Percentiles rank a stretch among this genome's conserved stretches.
Evolutionary conservation across 2,113 vertebrate genomes (phyloP).

Genomic region (Oreochromis spilurus): DNA sequence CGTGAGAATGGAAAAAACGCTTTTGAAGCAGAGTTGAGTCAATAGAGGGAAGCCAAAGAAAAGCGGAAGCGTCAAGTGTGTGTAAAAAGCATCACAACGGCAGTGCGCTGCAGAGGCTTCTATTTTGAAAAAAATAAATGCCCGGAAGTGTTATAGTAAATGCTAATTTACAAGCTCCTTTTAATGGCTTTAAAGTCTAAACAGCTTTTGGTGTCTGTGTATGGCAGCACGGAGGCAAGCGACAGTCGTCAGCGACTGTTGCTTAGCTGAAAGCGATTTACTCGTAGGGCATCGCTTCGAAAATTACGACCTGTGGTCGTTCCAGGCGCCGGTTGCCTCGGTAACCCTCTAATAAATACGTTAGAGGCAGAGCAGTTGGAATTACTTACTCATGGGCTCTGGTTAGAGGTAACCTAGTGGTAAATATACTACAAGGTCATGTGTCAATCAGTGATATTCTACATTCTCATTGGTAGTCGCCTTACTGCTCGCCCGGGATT

Average conservation of each 20-base stretch:
- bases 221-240: not conserved
- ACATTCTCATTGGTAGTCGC: not conserved
- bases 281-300: not conserved
- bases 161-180: not conserved
- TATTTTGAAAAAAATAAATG: conserved; percentile 3
- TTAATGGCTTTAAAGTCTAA: not conserved
- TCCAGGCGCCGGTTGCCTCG: not conserved
- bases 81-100: not conserved
- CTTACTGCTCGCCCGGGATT: not conserved
- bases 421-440: not conserved
- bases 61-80: conserved; percentile 4
- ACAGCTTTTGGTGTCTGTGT: not conserved
- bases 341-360: not conserved
- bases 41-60: not conserved
- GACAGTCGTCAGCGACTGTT: not conserved
- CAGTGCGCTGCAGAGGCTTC: not conserved
- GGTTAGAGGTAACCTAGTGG: not conserved
- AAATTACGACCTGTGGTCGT: not conserved
- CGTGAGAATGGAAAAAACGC: not conserved
- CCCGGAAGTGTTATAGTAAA: not conserved
- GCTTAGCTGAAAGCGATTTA: not conserved
- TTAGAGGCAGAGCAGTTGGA: not conserved
- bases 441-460: not conserved
- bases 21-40: conserved; percentile 4
- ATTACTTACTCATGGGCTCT: not conserved